Evolutionary conservation across 1,140 invertebrate species (phyloP), one percentile per base, ranked within the genome.

Genomic region (Sitobion miscanthi): DNA sequence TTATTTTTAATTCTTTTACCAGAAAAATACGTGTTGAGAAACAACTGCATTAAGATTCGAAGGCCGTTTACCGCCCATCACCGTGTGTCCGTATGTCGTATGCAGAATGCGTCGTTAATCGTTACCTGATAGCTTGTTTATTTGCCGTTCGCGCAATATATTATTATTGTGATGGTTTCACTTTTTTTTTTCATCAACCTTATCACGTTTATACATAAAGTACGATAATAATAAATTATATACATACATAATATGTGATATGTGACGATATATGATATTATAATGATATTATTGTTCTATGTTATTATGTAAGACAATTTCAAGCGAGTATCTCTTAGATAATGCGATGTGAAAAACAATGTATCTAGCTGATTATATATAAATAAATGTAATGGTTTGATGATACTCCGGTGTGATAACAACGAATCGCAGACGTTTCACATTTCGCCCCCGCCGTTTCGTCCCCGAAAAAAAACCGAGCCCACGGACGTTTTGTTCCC

Each of bases 31-130:
- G 49, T 25, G 38, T 77, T 47, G 30, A n/a, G n/a, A 52, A 91
- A 49, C 45, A 23, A 83, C 69, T 25, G 38, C n/a, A 83, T 92
- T 92, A 25, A 52, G n/a, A 83, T 92, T 92, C 91, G 69, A 92
- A 92, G 91, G 91, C 62, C 91, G 69, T 83, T 92, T 85, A 92
- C 69, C 91, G 91, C 91, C 69, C 91, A 92, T 92, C 69, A 6
- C 45, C 69, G 69, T 47, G 38, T 82, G 52, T 77, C n/a, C 45
- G 77, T 77, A 25, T 91, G 20, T n/a, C n/a, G 77, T 23, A n/a
- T 83, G 91, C 91, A n/a, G 14, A 25, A 25, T 57, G 57, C n/a
- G 62, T 47, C 69, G 54, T 45, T n/a, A n/a, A n/a, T 20, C 45
- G 77, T 49, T 83, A 89, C 88, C 88, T 38, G 52, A 89, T 57